Conservation (phyloP, 37 sponge, comb jelly and placozoan genomes). For the Spongilla lacustris region DNA sequence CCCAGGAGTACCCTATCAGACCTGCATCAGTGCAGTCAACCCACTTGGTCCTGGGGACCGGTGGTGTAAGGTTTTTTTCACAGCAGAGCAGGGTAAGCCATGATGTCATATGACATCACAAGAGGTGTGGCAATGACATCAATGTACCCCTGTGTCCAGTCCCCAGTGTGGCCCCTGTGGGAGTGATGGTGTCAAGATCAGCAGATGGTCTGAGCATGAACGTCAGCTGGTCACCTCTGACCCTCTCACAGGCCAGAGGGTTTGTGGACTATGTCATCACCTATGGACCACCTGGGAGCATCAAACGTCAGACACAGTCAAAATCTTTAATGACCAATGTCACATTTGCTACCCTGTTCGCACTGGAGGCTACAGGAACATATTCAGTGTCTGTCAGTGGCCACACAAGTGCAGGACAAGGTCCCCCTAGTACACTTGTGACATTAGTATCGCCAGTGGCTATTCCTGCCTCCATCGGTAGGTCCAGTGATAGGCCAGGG, state of each 20-base stretch:
- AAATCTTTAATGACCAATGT: no score
- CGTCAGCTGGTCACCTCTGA: slow-evolving; percentile 35
- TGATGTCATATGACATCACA: no score
- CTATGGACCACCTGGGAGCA: neutral
- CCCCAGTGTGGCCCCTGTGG: neutral
- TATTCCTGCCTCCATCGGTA: no score
- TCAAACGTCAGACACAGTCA: no score
- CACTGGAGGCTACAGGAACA: neutral
- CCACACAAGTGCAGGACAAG: no score
- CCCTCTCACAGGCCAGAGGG: slow-evolving; percentile 36
- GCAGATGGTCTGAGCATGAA: slow-evolving; percentile 9
- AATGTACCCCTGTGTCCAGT: slow-evolving; percentile 7
- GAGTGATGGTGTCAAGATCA: slow-evolving; percentile 5
- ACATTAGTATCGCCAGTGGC: no score
- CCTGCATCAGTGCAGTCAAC: neutral
- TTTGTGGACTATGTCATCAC: slow-evolving; percentile 24
- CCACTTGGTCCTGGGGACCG: no score
- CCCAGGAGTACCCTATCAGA: neutral
- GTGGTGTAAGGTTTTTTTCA: no score
- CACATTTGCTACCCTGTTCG: neutral
- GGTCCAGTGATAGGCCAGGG: no score
- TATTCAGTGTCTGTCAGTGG: slow-evolving; percentile 16
- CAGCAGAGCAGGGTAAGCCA: no score
- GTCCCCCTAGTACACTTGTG: no score
- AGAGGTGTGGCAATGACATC: no score